A percentile compares a stretch with the other conserved stretches of the same genome.
Evolutionary conservation across 2,888 invertebrate genomes (phyloP).

Genomic region (Ceramica pisi): DNA sequence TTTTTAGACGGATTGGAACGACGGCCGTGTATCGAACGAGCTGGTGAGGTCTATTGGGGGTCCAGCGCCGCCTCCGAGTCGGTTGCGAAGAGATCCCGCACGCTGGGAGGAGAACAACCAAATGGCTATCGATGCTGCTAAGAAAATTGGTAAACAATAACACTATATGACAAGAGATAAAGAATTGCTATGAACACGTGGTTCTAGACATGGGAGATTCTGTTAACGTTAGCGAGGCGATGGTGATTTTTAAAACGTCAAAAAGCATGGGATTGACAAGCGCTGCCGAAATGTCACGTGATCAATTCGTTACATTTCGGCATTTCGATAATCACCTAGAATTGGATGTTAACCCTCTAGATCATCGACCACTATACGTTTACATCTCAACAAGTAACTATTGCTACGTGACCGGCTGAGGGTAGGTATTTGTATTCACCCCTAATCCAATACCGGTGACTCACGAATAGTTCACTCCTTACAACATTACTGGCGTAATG

Average conservation of each 20-base stretch:
- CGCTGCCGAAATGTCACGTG: not conserved
- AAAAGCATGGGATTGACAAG: too few species aligned
- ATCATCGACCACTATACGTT: too few species aligned
- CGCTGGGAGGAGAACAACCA: slow-evolving; percentile 96
- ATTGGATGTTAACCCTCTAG: too few species aligned
- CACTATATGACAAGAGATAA: not conserved
- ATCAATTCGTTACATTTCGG: not conserved
- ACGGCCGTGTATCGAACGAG: slow-evolving; percentile 96
- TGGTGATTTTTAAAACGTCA: too few species aligned
- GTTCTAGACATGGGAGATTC: too few species aligned
- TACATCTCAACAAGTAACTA: too few species aligned
- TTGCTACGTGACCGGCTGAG: too few species aligned
- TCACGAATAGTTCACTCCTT: not conserved
- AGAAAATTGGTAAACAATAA: slow-evolving; percentile 89
- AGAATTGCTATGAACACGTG: not conserved
- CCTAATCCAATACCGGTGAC: too few species aligned
- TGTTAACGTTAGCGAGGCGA: too few species aligned
- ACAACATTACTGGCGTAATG: not conserved
- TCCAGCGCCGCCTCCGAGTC: slow-evolving; percentile 95
- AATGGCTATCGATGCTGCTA: slow-evolving; percentile 94
- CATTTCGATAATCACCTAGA: too few species aligned
- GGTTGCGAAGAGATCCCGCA: slow-evolving; percentile 93
- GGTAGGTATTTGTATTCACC: not conserved
- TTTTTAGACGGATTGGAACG: slow-evolving; percentile 98
- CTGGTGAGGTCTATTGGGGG: slow-evolving; percentile 97